Evolutionary conservation across 2,888 invertebrate genomes (phyloP), one percentile per base, ranked within the genome.

Genomic region (Machimus atricapillus): DNA sequence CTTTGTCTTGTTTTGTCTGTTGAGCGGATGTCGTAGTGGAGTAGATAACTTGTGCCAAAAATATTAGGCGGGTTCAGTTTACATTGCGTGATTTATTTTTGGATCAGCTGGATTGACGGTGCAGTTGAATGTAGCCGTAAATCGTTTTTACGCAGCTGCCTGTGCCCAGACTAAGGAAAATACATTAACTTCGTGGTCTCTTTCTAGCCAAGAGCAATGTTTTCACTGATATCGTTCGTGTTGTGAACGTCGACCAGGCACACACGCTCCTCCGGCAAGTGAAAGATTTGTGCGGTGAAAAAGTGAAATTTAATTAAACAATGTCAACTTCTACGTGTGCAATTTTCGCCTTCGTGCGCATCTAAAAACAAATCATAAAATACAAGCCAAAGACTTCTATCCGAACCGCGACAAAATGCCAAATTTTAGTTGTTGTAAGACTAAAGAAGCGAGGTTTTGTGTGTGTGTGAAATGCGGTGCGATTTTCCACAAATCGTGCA

Each of bases 261-360:
- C 66, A 27, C 66, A 66, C 66, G 27, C 66, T 23, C 66, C 66
- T 27, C 66, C 7, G 23, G 83, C 40, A 83, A 43, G 74, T 46
- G 85, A 85, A 85, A 74, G 85, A 85, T 85, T 85, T 85, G 85
- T 85, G 89, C 86, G 89, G 89, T 89, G 89, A 89, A 89, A 89
- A 89, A 89, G 89, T 88, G 89, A 89, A 90, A 89, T 90, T 90
- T 89, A 89, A 90, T 89, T 90, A 90, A 89, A 90, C 88, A 88
- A 89, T 89, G 89, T 89, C 89, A 89, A 89, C 89, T 89, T n/a
- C n/a, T n/a, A n/a, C n/a, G n/a, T n/a, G n/a, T n/a, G n/a, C n/a
- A n/a, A n/a, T n/a, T n/a, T n/a, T n/a, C n/a, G n/a, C n/a, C n/a
- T n/a, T n/a, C n/a, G n/a, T n/a, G n/a, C n/a, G n/a, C n/a, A n/a